phyloP scores from a whole-genome alignment of 2,888 invertebrate genomes.

The Ophioninae sp. region DNA sequence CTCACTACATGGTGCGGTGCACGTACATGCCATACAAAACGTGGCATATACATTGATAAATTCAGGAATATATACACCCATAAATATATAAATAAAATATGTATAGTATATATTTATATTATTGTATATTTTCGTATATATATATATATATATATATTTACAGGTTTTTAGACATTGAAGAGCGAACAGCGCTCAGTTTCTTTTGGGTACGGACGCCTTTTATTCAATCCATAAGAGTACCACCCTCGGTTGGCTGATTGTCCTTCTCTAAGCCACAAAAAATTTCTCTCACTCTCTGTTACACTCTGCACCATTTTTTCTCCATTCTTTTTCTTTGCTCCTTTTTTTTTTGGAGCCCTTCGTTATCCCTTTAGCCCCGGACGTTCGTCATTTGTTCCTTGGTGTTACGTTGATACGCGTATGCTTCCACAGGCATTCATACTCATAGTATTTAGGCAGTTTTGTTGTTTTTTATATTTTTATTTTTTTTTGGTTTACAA shows the following conservation, averaged over 20 bases:
- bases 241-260: constrained; percentile 42
- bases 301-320: neutral
- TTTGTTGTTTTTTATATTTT: too few relatives aligned
- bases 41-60: neutral
- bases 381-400: neutral
- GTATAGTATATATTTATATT: neutral
- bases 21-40: constrained; percentile 32
- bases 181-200: constrained; percentile 41
- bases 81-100: neutral
- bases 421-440: constrained; percentile 8
- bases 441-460: constrained; percentile 6
- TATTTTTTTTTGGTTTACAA: constrained; percentile 16
- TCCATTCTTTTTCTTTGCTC: neutral
- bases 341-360: neutral
- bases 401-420: neutral
- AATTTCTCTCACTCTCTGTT: constrained; percentile 3
- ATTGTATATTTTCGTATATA: constrained; percentile 6
- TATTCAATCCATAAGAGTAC: constrained; percentile 41
- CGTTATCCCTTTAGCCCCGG: neutral
- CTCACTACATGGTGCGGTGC: constrained; percentile 21
- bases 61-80: neutral
- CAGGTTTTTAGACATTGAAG: constrained; percentile 20
- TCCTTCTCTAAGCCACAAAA: constrained; percentile 33
- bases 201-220: constrained; percentile 40
- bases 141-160: neutral